phyloP scores from a whole-genome alignment of 1,140 invertebrate genomes.

The Nylanderia fulva region DNA sequence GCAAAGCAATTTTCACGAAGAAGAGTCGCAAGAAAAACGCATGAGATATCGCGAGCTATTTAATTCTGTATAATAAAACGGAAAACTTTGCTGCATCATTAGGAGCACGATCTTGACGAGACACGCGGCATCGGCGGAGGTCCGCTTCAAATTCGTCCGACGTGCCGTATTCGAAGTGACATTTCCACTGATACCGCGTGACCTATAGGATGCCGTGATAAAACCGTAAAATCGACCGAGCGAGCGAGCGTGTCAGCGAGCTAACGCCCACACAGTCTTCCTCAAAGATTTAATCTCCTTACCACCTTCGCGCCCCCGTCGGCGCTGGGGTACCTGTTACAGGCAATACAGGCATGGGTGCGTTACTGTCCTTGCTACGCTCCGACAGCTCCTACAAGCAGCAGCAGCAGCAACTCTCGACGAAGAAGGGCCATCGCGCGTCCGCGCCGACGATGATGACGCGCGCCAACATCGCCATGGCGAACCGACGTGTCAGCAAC shows the following conservation, averaged over 20 bases:
- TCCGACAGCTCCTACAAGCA: slow-evolving; percentile 79
- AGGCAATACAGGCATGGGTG: slow-evolving; percentile 84
- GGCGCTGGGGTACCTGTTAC: slow-evolving; percentile 79
- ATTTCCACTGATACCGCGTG: slow-evolving; percentile 39
- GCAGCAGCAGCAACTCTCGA: slow-evolving; percentile 48
- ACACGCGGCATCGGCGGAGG: slow-evolving; percentile 40
- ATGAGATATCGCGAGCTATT: background rate
- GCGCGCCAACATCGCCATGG: slow-evolving; percentile 50
- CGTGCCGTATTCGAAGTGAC: background rate
- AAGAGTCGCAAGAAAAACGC: background rate
- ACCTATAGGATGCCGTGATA: background rate
- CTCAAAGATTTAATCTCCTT: slow-evolving; percentile 67
- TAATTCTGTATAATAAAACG: background rate
- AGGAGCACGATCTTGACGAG: slow-evolving; percentile 14
- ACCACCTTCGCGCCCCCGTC: slow-evolving; percentile 71
- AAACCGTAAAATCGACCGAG: slow-evolving; percentile 1
- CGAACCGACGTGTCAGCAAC: slow-evolving; percentile 68
- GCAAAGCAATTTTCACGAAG: background rate
- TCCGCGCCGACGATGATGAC: slow-evolving; percentile 43
- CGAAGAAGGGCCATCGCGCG: slow-evolving; percentile 51
- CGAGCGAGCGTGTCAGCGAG: slow-evolving; percentile 40
- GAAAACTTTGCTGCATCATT: slow-evolving; percentile 6
- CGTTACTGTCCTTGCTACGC: slow-evolving; percentile 80
- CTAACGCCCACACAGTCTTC: slow-evolving; percentile 27
- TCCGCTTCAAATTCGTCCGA: background rate